Evolutionary conservation across 2,797 vertebrate genomes (phyloP).

Genomic region (Gobionotothen gibberifrons): DNA sequence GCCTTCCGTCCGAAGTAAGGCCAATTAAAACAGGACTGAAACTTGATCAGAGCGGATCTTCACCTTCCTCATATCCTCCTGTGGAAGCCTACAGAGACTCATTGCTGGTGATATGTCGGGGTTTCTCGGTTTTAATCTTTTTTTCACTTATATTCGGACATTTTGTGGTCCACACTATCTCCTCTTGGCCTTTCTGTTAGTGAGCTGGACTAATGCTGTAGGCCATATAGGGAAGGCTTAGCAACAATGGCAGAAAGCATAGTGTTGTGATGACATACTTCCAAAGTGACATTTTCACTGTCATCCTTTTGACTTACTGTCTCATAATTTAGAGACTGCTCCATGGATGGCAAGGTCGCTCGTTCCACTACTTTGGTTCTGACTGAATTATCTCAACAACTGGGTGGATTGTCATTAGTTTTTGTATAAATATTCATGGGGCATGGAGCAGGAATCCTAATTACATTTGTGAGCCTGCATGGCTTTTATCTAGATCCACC

Average conservation of each 20-base stretch:
- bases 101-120: neutral
- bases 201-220: slow-evolving; percentile 20
- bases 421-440: neutral
- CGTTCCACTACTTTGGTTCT: neutral
- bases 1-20: slow-evolving; percentile 48
- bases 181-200: slow-evolving; percentile 52
- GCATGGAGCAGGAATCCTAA: neutral
- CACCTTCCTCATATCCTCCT: slow-evolving; percentile 41
- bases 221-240: neutral
- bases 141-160: slow-evolving; percentile 33
- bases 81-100: slow-evolving; percentile 7
- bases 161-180: slow-evolving; percentile 16
- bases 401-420: neutral
- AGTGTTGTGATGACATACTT: neutral
- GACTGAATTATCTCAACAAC: neutral
- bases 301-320: neutral
- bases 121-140: slow-evolving; percentile 34
- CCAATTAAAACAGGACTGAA: slow-evolving; percentile 69
- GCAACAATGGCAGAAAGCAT: neutral
- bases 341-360: neutral
- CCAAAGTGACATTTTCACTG: too few relatives aligned
- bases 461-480: neutral
- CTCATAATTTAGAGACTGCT: neutral
- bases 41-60: slow-evolving; percentile 53
- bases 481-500: neutral